Conservation (phyloP, 2,113 vertebrate genomes). For the Epinephelus cyanopodus region DNA sequence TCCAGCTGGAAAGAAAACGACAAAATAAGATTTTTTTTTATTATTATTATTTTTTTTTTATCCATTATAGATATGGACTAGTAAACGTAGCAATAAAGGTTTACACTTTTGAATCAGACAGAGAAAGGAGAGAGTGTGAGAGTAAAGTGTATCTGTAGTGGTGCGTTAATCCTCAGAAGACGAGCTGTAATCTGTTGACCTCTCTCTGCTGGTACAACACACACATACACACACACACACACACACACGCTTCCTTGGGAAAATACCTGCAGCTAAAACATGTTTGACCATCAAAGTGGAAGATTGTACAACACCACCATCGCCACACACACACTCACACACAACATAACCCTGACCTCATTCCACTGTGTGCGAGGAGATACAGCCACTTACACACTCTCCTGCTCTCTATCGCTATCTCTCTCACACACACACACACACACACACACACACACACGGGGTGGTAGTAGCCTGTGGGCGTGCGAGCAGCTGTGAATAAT, state of each 20-base stretch:
- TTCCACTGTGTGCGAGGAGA: slow-evolving; percentile 52
- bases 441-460: slow-evolving; percentile 45
- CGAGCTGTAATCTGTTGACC: slow-evolving; percentile 67
- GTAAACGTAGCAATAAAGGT: slow-evolving; percentile 12
- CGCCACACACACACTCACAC: slow-evolving; percentile 29
- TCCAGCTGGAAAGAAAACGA: not conserved
- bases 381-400: slow-evolving; percentile 53
- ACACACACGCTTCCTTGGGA: slow-evolving; percentile 36
- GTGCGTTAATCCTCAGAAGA: slow-evolving; percentile 63
- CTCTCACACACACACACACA: slow-evolving; percentile 30
- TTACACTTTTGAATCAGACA: slow-evolving; percentile 13
- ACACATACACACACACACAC: slow-evolving; percentile 41
- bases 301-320: slow-evolving; percentile 58
- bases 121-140: slow-evolving; percentile 12
- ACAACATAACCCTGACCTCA: slow-evolving; percentile 66
- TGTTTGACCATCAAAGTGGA: slow-evolving; percentile 72
- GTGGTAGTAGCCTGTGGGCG: slow-evolving; percentile 61
- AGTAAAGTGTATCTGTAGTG: slow-evolving; percentile 54
- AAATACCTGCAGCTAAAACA: slow-evolving; percentile 71
- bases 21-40: not conserved
- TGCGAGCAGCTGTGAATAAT: slow-evolving; percentile 77
- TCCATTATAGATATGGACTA: not conserved
- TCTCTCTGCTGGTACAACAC: slow-evolving; percentile 42
- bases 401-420: slow-evolving; percentile 41
- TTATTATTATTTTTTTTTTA: too few species aligned